phyloP scores from a whole-genome alignment of 1,140 invertebrate genomes.

The Saccostrea echinata region DNA sequence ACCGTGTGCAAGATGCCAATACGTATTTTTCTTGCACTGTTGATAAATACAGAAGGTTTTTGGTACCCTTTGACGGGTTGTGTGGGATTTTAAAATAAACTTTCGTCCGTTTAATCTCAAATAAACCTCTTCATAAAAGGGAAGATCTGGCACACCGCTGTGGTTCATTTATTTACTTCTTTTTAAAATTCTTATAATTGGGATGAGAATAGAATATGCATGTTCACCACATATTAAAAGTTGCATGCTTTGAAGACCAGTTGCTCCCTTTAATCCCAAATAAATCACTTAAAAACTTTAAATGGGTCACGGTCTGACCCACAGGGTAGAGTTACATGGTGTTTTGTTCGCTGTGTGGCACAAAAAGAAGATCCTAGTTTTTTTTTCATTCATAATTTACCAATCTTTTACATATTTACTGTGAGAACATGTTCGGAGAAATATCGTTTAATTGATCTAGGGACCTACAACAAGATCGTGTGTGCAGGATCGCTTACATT shows the following conservation, averaged over 20 bases:
- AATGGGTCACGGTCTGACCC: neutral
- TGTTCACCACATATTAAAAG: neutral
- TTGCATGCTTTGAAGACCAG: neutral
- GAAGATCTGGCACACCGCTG: neutral
- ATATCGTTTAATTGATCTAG: neutral
- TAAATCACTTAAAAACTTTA: neutral
- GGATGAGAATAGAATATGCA: neutral
- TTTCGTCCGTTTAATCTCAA: neutral
- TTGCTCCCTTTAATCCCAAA: neutral
- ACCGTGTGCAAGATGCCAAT: neutral
- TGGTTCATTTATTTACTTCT: no score
- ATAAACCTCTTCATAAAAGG: neutral
- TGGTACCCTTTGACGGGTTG: neutral
- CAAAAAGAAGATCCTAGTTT: neutral
- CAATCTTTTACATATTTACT: constrained; percentile 7
- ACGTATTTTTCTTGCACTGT: neutral
- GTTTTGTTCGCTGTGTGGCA: neutral
- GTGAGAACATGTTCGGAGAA: constrained; percentile 18
- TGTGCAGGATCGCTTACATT: neutral
- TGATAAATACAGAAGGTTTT: constrained; percentile 16
- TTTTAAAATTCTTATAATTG: neutral
- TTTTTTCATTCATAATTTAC: constrained; percentile 34
- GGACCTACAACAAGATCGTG: constrained; percentile 3
- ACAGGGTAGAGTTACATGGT: neutral
- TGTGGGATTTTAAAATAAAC: neutral